Conservation (phyloP, 2,113 vertebrate species). For the Verasper variegatus region DNA sequence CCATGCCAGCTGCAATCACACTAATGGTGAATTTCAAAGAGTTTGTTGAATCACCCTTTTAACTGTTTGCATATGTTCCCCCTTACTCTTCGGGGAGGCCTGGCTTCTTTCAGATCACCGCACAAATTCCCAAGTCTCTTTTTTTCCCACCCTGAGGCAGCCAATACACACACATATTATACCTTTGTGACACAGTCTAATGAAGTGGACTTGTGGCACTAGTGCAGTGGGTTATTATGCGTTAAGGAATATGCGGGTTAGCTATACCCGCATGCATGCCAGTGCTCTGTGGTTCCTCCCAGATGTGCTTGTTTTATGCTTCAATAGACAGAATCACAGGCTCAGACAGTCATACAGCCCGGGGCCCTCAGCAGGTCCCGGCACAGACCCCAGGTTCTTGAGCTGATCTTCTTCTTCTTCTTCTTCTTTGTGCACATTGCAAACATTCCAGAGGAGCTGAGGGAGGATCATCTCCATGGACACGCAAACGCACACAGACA, state of each 20-base stretch:
- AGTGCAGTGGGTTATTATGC: conserved; percentile 8
- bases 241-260: neutral
- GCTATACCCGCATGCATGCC: neutral
- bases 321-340: conserved; percentile 19
- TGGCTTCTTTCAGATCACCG: conserved; percentile 56
- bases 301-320: conserved; percentile 50
- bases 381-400: conserved; percentile 67
- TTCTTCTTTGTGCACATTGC: conserved; percentile 68
- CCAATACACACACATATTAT: conserved; percentile 4
- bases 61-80: conserved; percentile 71
- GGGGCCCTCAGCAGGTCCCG: conserved; percentile 55
- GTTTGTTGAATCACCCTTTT: conserved; percentile 51
- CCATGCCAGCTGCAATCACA: conserved; percentile 64
- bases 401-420: conserved; percentile 30
- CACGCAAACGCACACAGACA: conserved; percentile 54
- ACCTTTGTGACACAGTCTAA: conserved; percentile 34
- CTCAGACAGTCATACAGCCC: conserved; percentile 40
- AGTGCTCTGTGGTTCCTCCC: conserved; percentile 22
- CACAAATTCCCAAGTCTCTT: conserved; percentile 12
- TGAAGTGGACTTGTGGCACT: conserved; percentile 48
- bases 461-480: conserved; percentile 79
- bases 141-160: conserved; percentile 38
- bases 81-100: conserved; percentile 43
- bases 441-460: conserved; percentile 80
- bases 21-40: conserved; percentile 73